phyloP scores from a whole-genome alignment of 2,888 invertebrate species.

The Limnephilus lunatus region DNA sequence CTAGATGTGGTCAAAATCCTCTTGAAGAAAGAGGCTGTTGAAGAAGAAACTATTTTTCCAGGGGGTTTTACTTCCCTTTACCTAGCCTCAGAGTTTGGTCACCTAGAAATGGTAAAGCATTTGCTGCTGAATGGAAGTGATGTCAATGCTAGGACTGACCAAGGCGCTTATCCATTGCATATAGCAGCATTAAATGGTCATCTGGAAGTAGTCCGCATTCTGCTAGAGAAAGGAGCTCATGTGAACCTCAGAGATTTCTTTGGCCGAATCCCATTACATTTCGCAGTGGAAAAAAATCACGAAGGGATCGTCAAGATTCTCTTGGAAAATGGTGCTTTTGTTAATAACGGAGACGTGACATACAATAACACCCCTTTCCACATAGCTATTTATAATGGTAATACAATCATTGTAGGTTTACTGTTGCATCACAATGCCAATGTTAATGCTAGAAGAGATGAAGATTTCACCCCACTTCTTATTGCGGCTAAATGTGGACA shows the following conservation, averaged over 20 bases:
- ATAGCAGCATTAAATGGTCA: constrained; percentile 31
- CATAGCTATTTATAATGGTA: neutral
- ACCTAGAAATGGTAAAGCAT: neutral
- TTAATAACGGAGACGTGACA: neutral
- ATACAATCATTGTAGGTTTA: neutral
- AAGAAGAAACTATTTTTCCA: neutral
- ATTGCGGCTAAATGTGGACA: neutral
- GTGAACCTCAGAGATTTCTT: neutral
- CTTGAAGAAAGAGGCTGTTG: neutral
- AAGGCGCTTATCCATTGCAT: neutral
- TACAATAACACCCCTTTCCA: constrained; percentile 5
- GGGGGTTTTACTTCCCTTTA: neutral
- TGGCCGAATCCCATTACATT: neutral
- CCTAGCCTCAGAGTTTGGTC: neutral
- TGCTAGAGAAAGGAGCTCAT: neutral
- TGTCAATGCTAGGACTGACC: constrained; percentile 9
- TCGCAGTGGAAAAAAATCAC: neutral
- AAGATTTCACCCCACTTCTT: neutral
- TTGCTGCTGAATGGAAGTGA: neutral
- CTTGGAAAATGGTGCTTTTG: constrained; percentile 3
- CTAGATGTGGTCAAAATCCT: too few species aligned
- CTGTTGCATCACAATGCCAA: neutral
- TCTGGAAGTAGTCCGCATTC: neutral
- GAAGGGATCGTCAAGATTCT: neutral
- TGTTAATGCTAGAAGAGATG: neutral